phyloP scores from a whole-genome alignment of 2,797 vertebrate species.

The Anabacerthia variegaticeps region DNA sequence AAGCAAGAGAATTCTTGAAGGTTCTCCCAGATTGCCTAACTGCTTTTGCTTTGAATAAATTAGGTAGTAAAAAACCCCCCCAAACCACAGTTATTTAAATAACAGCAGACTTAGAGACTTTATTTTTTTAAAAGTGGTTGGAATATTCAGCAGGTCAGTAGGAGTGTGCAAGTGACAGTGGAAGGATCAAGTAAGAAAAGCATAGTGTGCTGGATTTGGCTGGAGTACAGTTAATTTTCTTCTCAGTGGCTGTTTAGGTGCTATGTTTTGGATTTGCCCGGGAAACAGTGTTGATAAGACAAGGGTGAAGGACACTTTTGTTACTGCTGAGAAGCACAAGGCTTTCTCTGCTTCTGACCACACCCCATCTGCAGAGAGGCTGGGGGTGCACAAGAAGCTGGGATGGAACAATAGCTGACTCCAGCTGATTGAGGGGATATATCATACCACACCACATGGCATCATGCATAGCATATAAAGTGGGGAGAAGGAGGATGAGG shows the following conservation, averaged over 20 bases:
- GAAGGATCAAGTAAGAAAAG: neutral
- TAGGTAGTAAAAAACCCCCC: neutral
- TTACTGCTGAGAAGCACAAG: neutral
- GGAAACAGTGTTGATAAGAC: neutral
- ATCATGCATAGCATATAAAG: neutral
- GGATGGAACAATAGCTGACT: neutral
- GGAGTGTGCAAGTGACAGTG: neutral
- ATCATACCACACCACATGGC: too few species aligned
- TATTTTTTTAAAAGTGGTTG: neutral
- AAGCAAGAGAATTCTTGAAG: neutral
- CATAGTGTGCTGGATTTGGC: neutral
- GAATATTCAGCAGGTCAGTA: neutral
- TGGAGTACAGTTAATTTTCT: neutral
- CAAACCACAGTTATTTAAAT: neutral
- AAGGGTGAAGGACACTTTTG: neutral
- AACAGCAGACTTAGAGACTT: neutral
- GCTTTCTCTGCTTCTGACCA: neutral
- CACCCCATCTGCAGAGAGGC: too few species aligned
- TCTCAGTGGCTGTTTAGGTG: neutral
- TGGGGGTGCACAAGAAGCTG: rapidly evolving
- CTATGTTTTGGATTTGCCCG: neutral
- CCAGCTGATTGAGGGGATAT: rapidly evolving
- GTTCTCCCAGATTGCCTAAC: neutral
- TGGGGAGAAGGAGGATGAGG: neutral
- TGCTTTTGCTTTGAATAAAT: neutral